Conservation (phyloP, 1,140 invertebrate species). For the Gonatopus flavifemur region DNA sequence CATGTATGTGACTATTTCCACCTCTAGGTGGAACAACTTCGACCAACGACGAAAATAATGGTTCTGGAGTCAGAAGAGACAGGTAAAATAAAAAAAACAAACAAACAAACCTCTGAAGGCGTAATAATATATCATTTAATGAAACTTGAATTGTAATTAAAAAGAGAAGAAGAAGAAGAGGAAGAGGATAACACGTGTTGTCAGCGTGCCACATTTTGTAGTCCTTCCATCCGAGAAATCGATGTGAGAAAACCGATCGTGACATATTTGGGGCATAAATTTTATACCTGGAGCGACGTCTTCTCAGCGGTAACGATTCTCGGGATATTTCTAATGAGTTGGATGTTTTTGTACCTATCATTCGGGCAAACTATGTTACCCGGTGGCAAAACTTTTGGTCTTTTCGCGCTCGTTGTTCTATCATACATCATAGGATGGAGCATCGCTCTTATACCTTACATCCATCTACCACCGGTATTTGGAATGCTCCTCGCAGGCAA, state of each 20-base stretch:
- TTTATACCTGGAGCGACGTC: constrained; percentile 37
- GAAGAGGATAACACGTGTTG: constrained; percentile 38
- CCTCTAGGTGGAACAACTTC: too few relatives aligned
- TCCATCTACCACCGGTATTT: constrained; percentile 48
- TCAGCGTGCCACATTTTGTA: constrained; percentile 35
- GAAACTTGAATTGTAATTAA: too few relatives aligned
- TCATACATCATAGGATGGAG: constrained; percentile 42
- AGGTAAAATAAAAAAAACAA: too few relatives aligned
- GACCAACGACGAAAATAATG: too few relatives aligned
- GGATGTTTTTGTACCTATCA: constrained; percentile 36
- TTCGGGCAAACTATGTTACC: constrained; percentile 40
- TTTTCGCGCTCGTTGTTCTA: constrained; percentile 35
- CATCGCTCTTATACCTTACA: constrained; percentile 38
- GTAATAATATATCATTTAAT: too few relatives aligned
- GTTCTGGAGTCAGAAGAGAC: too few relatives aligned
- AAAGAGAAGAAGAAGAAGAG: constrained; percentile 10
- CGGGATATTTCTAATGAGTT: constrained; percentile 22
- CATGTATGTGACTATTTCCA: too few relatives aligned
- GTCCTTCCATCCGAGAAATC: constrained; percentile 28
- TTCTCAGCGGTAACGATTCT: constrained; percentile 30
- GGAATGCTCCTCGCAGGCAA: constrained; percentile 53
- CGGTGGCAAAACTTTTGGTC: constrained; percentile 33
- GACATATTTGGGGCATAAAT: not conserved
- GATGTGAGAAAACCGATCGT: constrained; percentile 30
- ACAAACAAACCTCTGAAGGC: too few relatives aligned